These are phyloP conservation scores for Drosophila limbata DNA, from an alignment of 2,888 invertebrate genomes.

Conservation along the genomic window DNA sequence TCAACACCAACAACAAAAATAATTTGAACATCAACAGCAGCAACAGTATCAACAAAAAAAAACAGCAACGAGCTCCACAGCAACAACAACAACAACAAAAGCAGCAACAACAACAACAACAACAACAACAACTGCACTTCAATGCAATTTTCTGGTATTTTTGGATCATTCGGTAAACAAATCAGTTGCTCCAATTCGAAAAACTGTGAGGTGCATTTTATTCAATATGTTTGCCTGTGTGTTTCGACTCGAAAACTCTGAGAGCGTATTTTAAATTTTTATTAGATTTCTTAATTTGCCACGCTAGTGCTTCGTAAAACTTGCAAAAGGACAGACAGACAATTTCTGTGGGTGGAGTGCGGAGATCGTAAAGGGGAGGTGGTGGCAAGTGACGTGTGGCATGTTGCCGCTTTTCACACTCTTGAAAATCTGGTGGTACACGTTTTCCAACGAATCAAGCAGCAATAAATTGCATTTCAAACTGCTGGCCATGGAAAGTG, in stretches of 20 bases:
- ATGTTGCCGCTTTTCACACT: constrained; percentile 29
- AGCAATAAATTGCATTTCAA: constrained; percentile 43
- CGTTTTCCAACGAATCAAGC: constrained; percentile 22
- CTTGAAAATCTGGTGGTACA: constrained; percentile 25
- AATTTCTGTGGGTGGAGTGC: background rate
- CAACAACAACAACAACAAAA: background rate
- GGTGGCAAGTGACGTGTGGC: background rate
- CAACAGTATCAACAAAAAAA: background rate
- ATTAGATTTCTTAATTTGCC: constrained; percentile 62
- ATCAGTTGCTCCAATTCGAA: constrained; percentile 62
- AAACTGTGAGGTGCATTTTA: constrained; percentile 25
- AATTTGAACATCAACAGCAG: constrained; percentile 12
- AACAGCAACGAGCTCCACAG: background rate
- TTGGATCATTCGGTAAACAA: constrained; percentile 67
- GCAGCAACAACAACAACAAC: background rate
- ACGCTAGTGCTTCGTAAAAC: constrained; percentile 34
- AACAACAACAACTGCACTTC: constrained; percentile 19
- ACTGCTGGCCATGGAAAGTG: constrained; percentile 17
- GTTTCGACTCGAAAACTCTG: constrained; percentile 18
- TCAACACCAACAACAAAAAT: constrained; percentile 12
- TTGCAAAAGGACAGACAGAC: constrained; percentile 27
- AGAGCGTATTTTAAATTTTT: constrained; percentile 42
- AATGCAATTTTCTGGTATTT: constrained; percentile 64
- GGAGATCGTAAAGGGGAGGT: background rate
- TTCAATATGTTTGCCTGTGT: constrained; percentile 12